A percentile compares a stretch with the other conserved stretches of the same genome.
These are phyloP conservation scores for Phortica variegata DNA, from an alignment of 1,140 invertebrate genomes.

Conservation along the genomic window DNA sequence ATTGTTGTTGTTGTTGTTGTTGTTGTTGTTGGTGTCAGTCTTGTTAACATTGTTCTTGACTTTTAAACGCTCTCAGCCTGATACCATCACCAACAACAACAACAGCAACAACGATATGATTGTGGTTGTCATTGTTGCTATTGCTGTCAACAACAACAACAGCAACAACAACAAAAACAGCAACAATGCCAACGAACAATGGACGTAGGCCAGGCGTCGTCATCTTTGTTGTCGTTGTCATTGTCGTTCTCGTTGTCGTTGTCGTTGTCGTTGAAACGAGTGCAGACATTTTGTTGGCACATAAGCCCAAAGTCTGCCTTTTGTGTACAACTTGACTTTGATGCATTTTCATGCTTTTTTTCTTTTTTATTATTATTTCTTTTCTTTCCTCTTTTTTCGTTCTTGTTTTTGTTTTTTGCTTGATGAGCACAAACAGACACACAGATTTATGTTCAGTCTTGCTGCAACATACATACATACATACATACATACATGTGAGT, in stretches of 20 bases:
- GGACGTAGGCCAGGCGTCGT: no score
- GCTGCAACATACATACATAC: background rate
- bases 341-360: background rate
- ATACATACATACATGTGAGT: constrained; percentile 1
- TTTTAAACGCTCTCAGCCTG: constrained; percentile 34
- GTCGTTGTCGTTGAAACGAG: no score
- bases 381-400: background rate
- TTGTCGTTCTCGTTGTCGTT: no score
- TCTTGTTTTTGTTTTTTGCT: background rate
- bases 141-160: constrained; percentile 49
- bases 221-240: no score
- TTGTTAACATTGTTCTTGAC: constrained; percentile 48
- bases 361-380: background rate
- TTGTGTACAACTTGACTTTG: background rate
- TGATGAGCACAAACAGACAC: background rate
- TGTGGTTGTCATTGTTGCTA: constrained; percentile 10
- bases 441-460: background rate
- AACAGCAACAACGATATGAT: constrained; percentile 26
- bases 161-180: constrained; percentile 20
- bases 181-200: background rate
- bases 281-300: no score
- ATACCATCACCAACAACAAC: constrained; percentile 47
- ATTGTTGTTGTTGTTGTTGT: constrained; percentile 10
- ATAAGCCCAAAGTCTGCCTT: no score
- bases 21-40: constrained; percentile 18